These are phyloP conservation scores for Cotesia vestalis DNA, from an alignment of 1,140 invertebrate genomes.

Conservation along the genomic window DNA sequence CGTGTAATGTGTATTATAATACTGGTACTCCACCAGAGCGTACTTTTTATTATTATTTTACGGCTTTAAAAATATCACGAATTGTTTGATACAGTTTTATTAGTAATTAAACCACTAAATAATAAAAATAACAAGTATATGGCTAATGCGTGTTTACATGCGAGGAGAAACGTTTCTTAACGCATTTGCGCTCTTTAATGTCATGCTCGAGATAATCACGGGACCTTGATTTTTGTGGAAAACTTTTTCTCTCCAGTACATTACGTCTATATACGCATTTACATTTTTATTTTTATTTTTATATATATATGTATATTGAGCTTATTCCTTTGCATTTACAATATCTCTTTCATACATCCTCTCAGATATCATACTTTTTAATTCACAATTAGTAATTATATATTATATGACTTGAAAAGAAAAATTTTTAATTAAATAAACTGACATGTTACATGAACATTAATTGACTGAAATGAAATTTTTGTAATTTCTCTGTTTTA, in stretches of 20 bases:
- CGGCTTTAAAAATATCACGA: background rate
- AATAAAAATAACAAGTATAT: slow-evolving; percentile 19
- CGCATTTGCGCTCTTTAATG: slow-evolving; percentile 23
- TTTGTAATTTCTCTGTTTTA: too few species aligned
- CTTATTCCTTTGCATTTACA: too few species aligned
- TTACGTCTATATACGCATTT: background rate
- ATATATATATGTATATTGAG: too few species aligned
- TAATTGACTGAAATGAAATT: too few species aligned
- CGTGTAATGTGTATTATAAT: too few species aligned
- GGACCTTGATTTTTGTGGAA: slow-evolving; percentile 26
- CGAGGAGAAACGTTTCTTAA: slow-evolving; percentile 31
- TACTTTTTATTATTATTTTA: slow-evolving; percentile 11
- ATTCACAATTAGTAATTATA: too few species aligned
- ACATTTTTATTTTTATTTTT: background rate
- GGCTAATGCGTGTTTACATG: slow-evolving; percentile 7
- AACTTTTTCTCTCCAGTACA: slow-evolving; percentile 23
- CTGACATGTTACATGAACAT: too few species aligned
- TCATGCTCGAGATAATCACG: slow-evolving; percentile 25
- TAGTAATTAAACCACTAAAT: slow-evolving; percentile 1
- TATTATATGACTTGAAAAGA: too few species aligned
- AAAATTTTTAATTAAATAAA: too few species aligned
- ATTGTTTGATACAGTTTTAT: slow-evolving; percentile 13
- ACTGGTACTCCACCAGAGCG: too few species aligned
- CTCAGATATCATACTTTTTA: too few species aligned
- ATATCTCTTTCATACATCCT: too few species aligned